Base-by-base conservation (phyloP, 1,140 invertebrate genomes). In the Drosophila ambigua region DNA sequence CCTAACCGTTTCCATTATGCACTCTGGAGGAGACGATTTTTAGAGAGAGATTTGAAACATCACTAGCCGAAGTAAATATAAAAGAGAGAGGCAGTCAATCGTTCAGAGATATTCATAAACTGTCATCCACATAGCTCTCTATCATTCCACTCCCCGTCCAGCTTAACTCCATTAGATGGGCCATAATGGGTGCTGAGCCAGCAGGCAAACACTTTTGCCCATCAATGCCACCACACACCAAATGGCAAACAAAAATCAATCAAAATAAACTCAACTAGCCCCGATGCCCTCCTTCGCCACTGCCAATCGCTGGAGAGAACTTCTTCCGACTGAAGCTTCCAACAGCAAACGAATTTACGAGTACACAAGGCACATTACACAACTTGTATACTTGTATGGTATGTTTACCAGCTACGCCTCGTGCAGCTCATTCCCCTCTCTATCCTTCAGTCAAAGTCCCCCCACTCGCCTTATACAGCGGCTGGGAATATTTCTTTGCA, bases 161-260 rank as follows among this genome's bases (percentile, higher is more conserved):
- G 48, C 54, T 63, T 51, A 68, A 61, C 45, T 43, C 39, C 49
- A 66, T 68, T 35, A n/a, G n/a, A 58, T 53, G 60, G 62, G 48
- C 52, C 74, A 60, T 69, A 60, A 55, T 51, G 41, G 57, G 51
- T 46, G 61, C 58, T 54, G 57, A 61, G 48, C 48, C 68, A 64
- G 39, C 68, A 62, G 41, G 68, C 58, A 72, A 72, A 54, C 53
- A 72, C 31, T 3, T 13, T 13, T 13, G 4, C 35, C 45, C 68
- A 76, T 45, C 48, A 72, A 54, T 41, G 20, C 49, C 49, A 69
- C 58, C 55, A 51, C 60, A 62, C 48, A 55, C 44, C 65, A 69
- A 76, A 76, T 67, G 39, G 49, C 75, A 79, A 73, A 69, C 80
- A 66, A 59, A 60, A 73, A 76, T 84, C 80, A 80, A 73, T 85